Percentiles rank a stretch among this genome's conserved stretches.
phyloP scores from a whole-genome alignment of 2,888 invertebrate genomes.

The Andrena dorsata region DNA sequence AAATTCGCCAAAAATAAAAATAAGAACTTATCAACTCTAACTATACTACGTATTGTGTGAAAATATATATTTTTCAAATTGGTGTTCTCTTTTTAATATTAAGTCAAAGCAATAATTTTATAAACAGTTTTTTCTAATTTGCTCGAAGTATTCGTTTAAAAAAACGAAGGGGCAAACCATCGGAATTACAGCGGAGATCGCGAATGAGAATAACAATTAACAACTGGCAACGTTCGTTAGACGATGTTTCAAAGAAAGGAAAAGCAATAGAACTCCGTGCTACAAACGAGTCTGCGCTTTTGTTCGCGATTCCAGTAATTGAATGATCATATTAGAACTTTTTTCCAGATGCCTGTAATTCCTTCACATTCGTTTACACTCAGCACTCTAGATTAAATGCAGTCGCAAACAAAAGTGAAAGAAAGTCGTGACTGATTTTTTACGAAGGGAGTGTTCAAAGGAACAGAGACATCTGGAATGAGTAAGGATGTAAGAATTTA shows the following conservation, averaged over 20 bases:
- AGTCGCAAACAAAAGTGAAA: slow-evolving; percentile 16
- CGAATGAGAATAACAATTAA: slow-evolving; percentile 74
- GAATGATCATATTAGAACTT: slow-evolving; percentile 73
- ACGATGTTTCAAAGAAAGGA: slow-evolving; percentile 61
- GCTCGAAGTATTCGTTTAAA: slow-evolving; percentile 22
- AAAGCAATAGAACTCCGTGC: not conserved
- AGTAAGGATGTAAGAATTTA: not conserved
- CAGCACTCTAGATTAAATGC: not conserved
- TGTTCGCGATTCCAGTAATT: slow-evolving; percentile 73
- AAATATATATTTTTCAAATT: too few relatives aligned
- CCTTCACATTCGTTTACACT: slow-evolving; percentile 19
- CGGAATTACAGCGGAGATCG: slow-evolving; percentile 27
- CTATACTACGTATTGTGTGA: too few relatives aligned
- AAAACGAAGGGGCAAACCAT: slow-evolving; percentile 8
- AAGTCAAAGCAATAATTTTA: too few relatives aligned
- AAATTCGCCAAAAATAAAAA: too few relatives aligned
- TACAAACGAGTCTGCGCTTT: slow-evolving; percentile 35
- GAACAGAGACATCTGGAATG: not conserved
- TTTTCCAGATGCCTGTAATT: slow-evolving; percentile 15
- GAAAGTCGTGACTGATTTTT: slow-evolving; percentile 20
- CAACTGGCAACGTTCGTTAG: slow-evolving; percentile 75
- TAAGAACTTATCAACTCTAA: too few relatives aligned
- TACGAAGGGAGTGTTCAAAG: not conserved
- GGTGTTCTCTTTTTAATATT: too few relatives aligned
- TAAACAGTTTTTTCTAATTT: too few relatives aligned